Evolutionary conservation across 1,140 invertebrate genomes (phyloP).

Genomic region (Phenacoccus solenopsis): DNA sequence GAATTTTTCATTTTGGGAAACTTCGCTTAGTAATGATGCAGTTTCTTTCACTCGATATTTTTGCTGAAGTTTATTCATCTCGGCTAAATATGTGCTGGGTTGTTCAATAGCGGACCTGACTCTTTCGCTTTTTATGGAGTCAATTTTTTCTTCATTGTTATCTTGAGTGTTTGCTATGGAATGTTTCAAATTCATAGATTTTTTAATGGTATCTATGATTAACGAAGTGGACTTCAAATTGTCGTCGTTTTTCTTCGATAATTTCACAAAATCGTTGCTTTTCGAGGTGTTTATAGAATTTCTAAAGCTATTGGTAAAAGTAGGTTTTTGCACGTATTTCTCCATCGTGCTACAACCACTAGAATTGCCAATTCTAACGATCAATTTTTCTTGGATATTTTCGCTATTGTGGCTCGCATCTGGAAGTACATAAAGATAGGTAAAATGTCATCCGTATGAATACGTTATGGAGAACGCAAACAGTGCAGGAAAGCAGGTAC

Average conservation of each 20-base stretch:
- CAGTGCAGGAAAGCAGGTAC: neutral
- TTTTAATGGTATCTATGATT: neutral
- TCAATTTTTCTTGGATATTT: neutral
- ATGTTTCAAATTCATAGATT: neutral
- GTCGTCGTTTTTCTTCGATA: neutral
- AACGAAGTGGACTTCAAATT: neutral
- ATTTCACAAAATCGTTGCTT: neutral
- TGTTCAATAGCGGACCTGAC: neutral
- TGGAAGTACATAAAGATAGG: slow-evolving; percentile 1
- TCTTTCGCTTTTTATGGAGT: neutral
- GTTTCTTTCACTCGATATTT: neutral
- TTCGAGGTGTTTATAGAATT: neutral
- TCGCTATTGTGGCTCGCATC: neutral
- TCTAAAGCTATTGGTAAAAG: neutral
- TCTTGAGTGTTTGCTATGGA: neutral
- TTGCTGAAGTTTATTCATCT: neutral
- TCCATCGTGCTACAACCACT: neutral
- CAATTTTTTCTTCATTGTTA: neutral
- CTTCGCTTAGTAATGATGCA: neutral
- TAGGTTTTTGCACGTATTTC: neutral
- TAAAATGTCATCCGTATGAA: neutral
- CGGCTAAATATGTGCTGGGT: neutral
- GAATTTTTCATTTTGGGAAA: neutral
- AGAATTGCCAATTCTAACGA: neutral
- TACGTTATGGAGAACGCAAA: neutral